These are phyloP conservation scores for Drosophila imparisetae DNA, from an alignment of 2,888 invertebrate genomes.

Conservation along the genomic window DNA sequence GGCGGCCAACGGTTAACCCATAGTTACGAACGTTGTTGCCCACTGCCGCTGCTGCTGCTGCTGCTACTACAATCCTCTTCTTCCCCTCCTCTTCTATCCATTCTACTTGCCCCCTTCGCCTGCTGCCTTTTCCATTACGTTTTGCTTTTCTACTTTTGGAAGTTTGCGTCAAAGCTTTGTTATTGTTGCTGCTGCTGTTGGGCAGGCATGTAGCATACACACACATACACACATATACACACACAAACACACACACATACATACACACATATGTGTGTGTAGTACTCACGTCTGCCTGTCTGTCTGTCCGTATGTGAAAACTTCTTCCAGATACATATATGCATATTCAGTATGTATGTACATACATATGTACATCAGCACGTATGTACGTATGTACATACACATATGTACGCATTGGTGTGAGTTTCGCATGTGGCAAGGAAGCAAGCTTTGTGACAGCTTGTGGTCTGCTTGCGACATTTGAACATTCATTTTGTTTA, in stretches of 20 bases:
- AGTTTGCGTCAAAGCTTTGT: slow-evolving; percentile 67
- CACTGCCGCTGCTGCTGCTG: slow-evolving; percentile 9
- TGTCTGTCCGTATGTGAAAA: background rate
- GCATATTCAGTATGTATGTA: slow-evolving; percentile 31
- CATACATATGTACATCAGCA: background rate
- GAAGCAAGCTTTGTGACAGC: slow-evolving; percentile 73
- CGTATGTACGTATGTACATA: slow-evolving; percentile 26
- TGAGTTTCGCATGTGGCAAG: slow-evolving; percentile 44
- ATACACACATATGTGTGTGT: slow-evolving; percentile 1
- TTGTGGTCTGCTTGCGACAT: slow-evolving; percentile 82
- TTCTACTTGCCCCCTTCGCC: slow-evolving; percentile 13
- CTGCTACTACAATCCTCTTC: background rate
- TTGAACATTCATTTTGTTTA: slow-evolving; percentile 80
- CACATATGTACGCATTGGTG: slow-evolving; percentile 4
- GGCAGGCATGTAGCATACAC: slow-evolving; percentile 46
- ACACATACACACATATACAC: background rate
- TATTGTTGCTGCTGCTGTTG: slow-evolving; percentile 45
- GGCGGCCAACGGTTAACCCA: slow-evolving; percentile 39
- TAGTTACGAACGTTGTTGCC: slow-evolving; percentile 53
- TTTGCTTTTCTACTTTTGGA: slow-evolving; percentile 66
- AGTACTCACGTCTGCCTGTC: slow-evolving; percentile 21
- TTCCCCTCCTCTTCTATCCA: background rate
- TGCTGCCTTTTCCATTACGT: slow-evolving; percentile 53
- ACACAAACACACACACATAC: background rate
- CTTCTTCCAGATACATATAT: slow-evolving; percentile 6